These are phyloP conservation scores for Drosophila setosimentum DNA, from an alignment of 2,888 invertebrate genomes.

Conservation along the genomic window DNA sequence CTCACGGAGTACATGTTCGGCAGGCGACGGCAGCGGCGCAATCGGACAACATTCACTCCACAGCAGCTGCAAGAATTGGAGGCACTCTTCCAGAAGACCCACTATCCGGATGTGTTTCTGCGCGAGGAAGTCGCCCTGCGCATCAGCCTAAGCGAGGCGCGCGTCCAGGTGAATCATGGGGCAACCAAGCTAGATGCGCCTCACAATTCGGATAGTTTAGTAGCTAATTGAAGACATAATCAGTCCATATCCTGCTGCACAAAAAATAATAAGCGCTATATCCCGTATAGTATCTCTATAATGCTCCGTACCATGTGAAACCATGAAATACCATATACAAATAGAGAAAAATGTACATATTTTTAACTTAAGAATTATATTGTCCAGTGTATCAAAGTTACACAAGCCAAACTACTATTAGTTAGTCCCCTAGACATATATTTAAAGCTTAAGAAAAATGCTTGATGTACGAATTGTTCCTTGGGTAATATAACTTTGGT, in stretches of 20 bases:
- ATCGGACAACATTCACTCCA: constrained; percentile 97
- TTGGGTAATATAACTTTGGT: neutral
- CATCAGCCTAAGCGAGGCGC: constrained; percentile 96
- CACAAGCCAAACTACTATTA: neutral
- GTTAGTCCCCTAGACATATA: too few relatives aligned
- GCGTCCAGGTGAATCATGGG: constrained; percentile 89
- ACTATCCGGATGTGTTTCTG: constrained; percentile 94
- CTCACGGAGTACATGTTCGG: constrained; percentile 97
- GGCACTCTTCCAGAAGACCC: constrained; percentile 96
- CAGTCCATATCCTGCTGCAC: neutral
- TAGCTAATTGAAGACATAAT: neutral
- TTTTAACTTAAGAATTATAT: neutral
- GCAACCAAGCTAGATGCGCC: neutral
- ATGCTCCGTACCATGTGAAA: neutral
- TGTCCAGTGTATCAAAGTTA: neutral
- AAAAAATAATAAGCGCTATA: neutral
- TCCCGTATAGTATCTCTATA: neutral
- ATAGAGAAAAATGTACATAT: neutral
- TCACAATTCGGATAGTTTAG: neutral
- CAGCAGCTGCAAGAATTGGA: constrained; percentile 96
- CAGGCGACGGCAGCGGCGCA: constrained; percentile 93
- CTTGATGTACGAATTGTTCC: neutral
- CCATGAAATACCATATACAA: neutral
- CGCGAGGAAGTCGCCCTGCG: constrained; percentile 96
- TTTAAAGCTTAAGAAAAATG: neutral